A percentile compares a stretch with the other conserved stretches of the same genome.
These are phyloP conservation scores for Arctocebus calabarensis DNA, from an alignment of 2,797 vertebrate species.

Conservation along the genomic window DNA sequence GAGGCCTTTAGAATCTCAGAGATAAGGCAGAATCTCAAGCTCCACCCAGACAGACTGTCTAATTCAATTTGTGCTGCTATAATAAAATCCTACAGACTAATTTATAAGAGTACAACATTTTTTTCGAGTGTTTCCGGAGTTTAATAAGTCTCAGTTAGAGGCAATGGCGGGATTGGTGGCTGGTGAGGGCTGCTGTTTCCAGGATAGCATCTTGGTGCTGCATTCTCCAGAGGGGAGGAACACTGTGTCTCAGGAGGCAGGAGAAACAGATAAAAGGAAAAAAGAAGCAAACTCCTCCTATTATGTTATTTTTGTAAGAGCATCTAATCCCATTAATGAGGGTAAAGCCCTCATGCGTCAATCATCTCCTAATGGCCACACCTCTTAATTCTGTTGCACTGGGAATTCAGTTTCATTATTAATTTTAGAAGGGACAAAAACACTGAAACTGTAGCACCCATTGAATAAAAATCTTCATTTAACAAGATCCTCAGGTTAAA, in stretches of 20 bases:
- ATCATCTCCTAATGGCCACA: not conserved
- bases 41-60: not conserved
- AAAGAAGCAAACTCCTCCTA: not conserved
- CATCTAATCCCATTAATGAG: not conserved
- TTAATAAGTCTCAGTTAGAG: not conserved
- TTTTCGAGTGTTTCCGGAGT: not conserved
- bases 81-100: not conserved
- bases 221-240: not conserved
- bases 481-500: not conserved
- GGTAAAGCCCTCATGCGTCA: not conserved
- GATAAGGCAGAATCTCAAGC: not conserved
- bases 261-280: not conserved
- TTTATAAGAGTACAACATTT: not conserved
- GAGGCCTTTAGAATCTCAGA: not conserved
- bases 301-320: not conserved
- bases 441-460: not conserved
- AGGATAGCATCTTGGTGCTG: too few relatives aligned
- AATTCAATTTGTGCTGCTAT: not conserved
- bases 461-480: not conserved
- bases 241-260: not conserved
- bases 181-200: not conserved
- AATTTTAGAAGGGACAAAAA: not conserved
- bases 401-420: not conserved
- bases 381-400: not conserved
- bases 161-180: too few relatives aligned